Percentiles rank a stretch among this genome's conserved stretches.
Evolutionary conservation across 1,140 invertebrate genomes (phyloP).

Genomic region (Tetragonula clypearis): DNA sequence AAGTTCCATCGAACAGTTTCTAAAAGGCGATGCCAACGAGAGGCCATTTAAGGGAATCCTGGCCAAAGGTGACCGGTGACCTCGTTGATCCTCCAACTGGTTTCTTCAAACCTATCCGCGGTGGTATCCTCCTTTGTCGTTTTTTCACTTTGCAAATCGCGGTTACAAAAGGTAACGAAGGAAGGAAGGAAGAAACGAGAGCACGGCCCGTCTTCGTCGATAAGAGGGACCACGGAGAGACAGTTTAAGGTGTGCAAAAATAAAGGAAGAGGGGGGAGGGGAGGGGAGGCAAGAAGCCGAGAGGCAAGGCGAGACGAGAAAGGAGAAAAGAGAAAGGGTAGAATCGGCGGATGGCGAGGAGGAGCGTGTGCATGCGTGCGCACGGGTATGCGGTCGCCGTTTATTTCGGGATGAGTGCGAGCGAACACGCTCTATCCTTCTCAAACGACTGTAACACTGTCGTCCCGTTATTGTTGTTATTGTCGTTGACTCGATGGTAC

Average conservation of each 20-base stretch:
- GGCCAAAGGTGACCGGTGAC: constrained; percentile 70
- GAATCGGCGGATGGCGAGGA: constrained; percentile 41
- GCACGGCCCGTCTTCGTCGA: constrained; percentile 17
- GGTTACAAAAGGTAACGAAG: constrained; percentile 19
- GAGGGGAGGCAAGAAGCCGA: neutral
- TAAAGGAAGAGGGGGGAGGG: constrained; percentile 35
- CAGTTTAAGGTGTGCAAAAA: constrained; percentile 55
- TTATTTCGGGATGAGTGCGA: constrained; percentile 64
- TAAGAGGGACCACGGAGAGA: constrained; percentile 22
- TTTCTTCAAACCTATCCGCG: constrained; percentile 74
- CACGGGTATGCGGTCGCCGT: constrained; percentile 65
- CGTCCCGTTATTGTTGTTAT: constrained; percentile 60
- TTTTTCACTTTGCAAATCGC: constrained; percentile 51
- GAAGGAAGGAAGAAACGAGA: neutral
- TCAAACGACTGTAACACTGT: constrained; percentile 33
- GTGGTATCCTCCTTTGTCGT: constrained; percentile 46
- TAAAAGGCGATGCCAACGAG: constrained; percentile 75
- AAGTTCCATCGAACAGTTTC: constrained; percentile 65
- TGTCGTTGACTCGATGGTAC: constrained; percentile 38
- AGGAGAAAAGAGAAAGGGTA: constrained; percentile 59
- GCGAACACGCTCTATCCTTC: constrained; percentile 37
- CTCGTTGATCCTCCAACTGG: constrained; percentile 76
- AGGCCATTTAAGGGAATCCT: constrained; percentile 77
- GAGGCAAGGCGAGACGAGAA: neutral
- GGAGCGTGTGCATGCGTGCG: constrained; percentile 32